Evolutionary conservation across 1,140 invertebrate species (phyloP).

Genomic region (Luehdorfia chinensis): DNA sequence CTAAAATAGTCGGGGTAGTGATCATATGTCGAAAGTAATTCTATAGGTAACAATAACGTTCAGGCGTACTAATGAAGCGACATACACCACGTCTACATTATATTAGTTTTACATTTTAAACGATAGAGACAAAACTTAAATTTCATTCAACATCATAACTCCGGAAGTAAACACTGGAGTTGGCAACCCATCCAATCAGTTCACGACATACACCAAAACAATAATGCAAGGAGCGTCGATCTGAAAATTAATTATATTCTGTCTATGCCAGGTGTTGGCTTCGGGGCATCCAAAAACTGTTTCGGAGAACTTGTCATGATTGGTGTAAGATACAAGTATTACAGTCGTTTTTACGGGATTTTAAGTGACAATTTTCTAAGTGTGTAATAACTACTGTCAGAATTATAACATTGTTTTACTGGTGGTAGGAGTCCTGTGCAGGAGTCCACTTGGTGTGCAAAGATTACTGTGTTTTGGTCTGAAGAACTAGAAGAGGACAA

Average conservation of each 20-base stretch:
- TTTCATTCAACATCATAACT: too few species aligned
- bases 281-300: conserved; percentile 28
- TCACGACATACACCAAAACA: conserved; percentile 18
- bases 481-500: background rate
- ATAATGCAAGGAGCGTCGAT: conserved; percentile 33
- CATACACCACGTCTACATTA: too few species aligned
- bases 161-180: too few species aligned
- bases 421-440: too few species aligned
- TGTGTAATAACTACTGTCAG: background rate
- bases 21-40: too few species aligned
- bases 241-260: conserved; percentile 58
- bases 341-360: background rate
- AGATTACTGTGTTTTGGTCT: background rate
- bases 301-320: conserved; percentile 30
- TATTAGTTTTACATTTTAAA: too few species aligned
- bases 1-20: too few species aligned
- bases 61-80: too few species aligned
- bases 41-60: too few species aligned
- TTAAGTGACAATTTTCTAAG: background rate
- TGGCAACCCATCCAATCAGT: conserved; percentile 4
- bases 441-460: too few species aligned
- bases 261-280: conserved; percentile 49
- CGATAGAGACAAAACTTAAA: too few species aligned
- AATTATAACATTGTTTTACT: too few species aligned
- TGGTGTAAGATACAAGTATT: conserved; percentile 12